Evolutionary conservation across 2,113 vertebrate genomes (phyloP).

Genomic region (Machaerirhynchus nigripectus): DNA sequence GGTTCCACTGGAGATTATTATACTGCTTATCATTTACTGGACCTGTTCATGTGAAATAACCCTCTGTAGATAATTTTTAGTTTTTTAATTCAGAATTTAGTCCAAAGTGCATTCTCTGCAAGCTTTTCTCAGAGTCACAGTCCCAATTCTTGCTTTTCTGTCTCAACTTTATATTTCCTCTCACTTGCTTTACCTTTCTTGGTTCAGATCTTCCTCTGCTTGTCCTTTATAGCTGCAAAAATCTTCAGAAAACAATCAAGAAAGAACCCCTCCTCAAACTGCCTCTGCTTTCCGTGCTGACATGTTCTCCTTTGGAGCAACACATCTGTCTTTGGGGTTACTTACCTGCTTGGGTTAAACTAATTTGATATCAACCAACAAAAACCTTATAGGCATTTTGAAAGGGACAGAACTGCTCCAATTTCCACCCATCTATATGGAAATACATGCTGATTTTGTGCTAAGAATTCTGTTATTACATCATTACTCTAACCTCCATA

Average conservation of each 20-base stretch:
- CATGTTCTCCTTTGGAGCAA: rapidly evolving
- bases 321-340: neutral
- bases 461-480: neutral
- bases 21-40: neutral
- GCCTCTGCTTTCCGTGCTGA: neutral
- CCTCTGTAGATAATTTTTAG: neutral
- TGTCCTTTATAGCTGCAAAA: neutral
- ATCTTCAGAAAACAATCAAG: neutral
- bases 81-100: neutral
- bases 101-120: neutral
- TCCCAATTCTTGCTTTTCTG: neutral
- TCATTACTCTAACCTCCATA: neutral
- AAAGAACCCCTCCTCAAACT: neutral
- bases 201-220: neutral
- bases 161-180: neutral
- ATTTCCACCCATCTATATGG: neutral
- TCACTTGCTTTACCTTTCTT: neutral
- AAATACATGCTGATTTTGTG: neutral
- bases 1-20: neutral
- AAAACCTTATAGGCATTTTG: neutral
- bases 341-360: neutral
- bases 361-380: neutral
- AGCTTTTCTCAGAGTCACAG: neutral
- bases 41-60: neutral
- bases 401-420: neutral